Conservation (phyloP, 2,113 vertebrate species). For the Lichenostomus cassidix region DNA sequence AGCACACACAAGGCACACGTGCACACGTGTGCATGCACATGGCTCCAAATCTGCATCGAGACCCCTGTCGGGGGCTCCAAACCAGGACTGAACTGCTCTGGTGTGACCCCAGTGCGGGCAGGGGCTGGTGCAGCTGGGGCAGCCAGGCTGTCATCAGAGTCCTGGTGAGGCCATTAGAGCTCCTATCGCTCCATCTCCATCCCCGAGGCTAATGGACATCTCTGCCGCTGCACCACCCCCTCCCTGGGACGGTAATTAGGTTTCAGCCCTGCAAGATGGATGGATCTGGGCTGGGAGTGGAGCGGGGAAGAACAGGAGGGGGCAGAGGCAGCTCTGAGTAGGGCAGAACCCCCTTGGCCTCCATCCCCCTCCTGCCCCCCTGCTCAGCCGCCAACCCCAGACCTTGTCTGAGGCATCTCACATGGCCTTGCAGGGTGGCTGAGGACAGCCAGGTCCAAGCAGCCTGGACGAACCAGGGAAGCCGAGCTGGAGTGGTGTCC, state of each 20-base stretch:
- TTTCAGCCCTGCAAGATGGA: slow-evolving; percentile 25
- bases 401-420: fast-evolving
- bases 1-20: not conserved
- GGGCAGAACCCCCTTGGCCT: not conserved
- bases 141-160: not conserved
- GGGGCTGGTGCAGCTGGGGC: not conserved
- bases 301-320: not conserved
- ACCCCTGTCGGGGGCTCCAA: not conserved
- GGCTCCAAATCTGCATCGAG: not conserved
- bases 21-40: fast-evolving
- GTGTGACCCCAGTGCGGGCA: fast-evolving
- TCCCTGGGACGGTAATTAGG: not conserved
- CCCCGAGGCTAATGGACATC: slow-evolving; percentile 17
- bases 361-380: not conserved
- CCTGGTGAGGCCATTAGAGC: not conserved
- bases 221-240: not conserved
- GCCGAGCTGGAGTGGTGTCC: not conserved
- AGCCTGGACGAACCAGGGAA: fast-evolving
- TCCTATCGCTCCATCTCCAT: slow-evolving; percentile 18
- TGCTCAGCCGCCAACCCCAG: not conserved
- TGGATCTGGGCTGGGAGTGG: not conserved
- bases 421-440: fast-evolving
- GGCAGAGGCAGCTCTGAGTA: not conserved
- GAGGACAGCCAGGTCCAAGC: not conserved
- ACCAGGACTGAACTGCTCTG: not conserved